Evolutionary conservation across 1,140 invertebrate species (phyloP).

Genomic region (Bilobella aurantiaca): DNA sequence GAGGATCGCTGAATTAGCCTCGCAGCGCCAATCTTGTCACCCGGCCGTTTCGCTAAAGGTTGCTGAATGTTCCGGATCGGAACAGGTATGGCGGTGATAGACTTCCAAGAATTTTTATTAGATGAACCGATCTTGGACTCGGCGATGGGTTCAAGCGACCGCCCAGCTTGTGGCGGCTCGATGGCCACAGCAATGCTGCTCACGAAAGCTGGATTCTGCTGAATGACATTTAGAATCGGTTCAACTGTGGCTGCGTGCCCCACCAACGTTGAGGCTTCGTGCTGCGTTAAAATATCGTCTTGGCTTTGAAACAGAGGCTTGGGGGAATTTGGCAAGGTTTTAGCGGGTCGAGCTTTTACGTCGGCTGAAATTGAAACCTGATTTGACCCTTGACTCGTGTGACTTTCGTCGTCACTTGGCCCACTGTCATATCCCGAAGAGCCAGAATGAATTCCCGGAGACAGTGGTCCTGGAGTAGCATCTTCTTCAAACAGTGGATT

Average conservation of each 20-base stretch:
- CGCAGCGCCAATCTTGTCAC: slow-evolving; percentile 21
- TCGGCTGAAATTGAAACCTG: neutral
- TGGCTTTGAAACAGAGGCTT: slow-evolving; percentile 23
- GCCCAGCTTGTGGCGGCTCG: neutral
- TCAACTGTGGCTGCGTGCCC: slow-evolving; percentile 8
- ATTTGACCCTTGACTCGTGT: neutral
- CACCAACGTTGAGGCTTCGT: slow-evolving; percentile 16
- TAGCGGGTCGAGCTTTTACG: neutral
- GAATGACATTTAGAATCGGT: slow-evolving; percentile 29
- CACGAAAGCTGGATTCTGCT: slow-evolving; percentile 32
- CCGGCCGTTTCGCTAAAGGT: neutral
- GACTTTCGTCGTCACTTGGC: slow-evolving; percentile 26
- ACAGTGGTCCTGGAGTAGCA: slow-evolving; percentile 10
- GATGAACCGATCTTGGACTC: slow-evolving; percentile 3
- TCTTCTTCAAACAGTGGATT: slow-evolving; percentile 35
- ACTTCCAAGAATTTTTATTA: neutral
- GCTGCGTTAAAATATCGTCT: slow-evolving; percentile 25
- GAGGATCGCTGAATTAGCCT: slow-evolving; percentile 29
- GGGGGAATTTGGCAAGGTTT: neutral
- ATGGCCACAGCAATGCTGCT: slow-evolving; percentile 29
- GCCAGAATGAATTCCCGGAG: slow-evolving; percentile 26
- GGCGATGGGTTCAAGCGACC: slow-evolving; percentile 26
- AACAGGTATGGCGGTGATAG: slow-evolving; percentile 14
- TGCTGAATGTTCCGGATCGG: slow-evolving; percentile 9
- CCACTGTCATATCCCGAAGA: slow-evolving; percentile 33